Evolutionary conservation across 2,113 vertebrate species (phyloP), one percentile per base, ranked within the genome.

Genomic region (Urocitellus parryii): DNA sequence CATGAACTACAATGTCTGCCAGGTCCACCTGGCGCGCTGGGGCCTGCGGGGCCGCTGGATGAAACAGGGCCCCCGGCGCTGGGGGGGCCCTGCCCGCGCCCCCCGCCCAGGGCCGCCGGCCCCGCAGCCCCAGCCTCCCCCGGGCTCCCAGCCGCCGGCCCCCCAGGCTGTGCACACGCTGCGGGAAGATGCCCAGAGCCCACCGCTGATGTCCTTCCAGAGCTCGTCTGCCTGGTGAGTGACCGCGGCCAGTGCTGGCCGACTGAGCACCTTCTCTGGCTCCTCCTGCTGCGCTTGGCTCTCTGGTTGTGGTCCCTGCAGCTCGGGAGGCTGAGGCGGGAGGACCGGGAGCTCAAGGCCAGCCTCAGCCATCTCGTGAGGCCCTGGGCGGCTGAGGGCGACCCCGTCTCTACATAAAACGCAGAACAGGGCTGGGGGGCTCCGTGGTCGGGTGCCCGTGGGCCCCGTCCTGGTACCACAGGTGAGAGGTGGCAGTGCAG

Each of bases 1-100:
- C 74, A 99, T 99, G 98, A 99, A 99, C 99, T 99, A 99, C 94
- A 99, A 99, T 96, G 98, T 99, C 95, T 99, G 99, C 98, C 99
- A 99, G 96, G 98, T 99, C 18, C 99, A 99, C 98, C 98, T 99
- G 99, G 99, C 99, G 29, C 99, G 99, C 90, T 99, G 99, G 99
- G 99, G 99, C 20, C 98, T 99, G 95, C 99, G 99, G 2, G 99
- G 99, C 0, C 99, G 99, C 88, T 99, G 99, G 99, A 99, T 99
- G 98, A 99, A 99, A 91, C 99, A 99, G 94, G 99, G 99, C 77
- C 98, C 99, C 90, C 98, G 97, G 97, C 99, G 98, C 96, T 99
- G 99, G 99, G 98, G 99, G 96, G 98, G 97, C 61, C 97, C 98
- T 42, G 97, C 98, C 93, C 99, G 98, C 45, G 8, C 8, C 45